A percentile compares a stretch with the other conserved stretches of the same genome.
Evolutionary conservation across 2,797 vertebrate species (phyloP).

Genomic region (Gymnoscopelus braueri): DNA sequence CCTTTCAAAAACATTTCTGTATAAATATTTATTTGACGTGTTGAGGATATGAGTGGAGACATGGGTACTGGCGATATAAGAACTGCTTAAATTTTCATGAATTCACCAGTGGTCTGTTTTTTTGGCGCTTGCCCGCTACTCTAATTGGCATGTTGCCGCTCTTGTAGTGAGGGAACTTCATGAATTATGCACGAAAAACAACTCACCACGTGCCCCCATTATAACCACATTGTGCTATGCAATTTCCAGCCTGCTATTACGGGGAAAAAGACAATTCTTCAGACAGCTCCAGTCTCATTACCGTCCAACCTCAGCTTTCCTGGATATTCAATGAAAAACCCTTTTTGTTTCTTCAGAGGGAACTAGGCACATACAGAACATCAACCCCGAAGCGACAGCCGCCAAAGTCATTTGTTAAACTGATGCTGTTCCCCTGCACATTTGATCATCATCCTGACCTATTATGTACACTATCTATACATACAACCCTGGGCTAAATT

Average conservation of each 20-base stretch:
- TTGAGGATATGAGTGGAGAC: conserved; percentile 46
- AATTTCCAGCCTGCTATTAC: conserved; percentile 62
- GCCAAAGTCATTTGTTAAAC: conserved; percentile 33
- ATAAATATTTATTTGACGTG: conserved; percentile 75
- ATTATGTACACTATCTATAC: conserved; percentile 47
- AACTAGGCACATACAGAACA: conserved; percentile 34
- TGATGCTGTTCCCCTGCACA: conserved; percentile 29
- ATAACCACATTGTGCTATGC: conserved; percentile 74
- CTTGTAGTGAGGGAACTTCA: conserved; percentile 68
- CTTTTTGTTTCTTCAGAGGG: conserved; percentile 23
- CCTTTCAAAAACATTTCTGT: conserved; percentile 58
- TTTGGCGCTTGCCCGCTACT: conserved; percentile 70
- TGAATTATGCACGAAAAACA: conserved; percentile 84
- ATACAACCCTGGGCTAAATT: conserved; percentile 56
- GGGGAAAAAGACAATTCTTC: conserved; percentile 67
- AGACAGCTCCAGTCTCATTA: conserved; percentile 73
- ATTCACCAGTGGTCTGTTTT: conserved; percentile 72
- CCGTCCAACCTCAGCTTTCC: conserved; percentile 42
- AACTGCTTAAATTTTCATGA: conserved; percentile 79
- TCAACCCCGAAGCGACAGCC: conserved; percentile 23
- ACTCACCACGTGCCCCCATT: conserved; percentile 72
- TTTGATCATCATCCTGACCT: conserved; percentile 41
- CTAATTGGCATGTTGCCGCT: conserved; percentile 81
- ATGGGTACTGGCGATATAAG: conserved; percentile 52
- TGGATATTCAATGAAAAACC: conserved; percentile 29